Base-by-base conservation (phyloP, 2,888 invertebrate genomes). In the Trisateles emortualis region DNA sequence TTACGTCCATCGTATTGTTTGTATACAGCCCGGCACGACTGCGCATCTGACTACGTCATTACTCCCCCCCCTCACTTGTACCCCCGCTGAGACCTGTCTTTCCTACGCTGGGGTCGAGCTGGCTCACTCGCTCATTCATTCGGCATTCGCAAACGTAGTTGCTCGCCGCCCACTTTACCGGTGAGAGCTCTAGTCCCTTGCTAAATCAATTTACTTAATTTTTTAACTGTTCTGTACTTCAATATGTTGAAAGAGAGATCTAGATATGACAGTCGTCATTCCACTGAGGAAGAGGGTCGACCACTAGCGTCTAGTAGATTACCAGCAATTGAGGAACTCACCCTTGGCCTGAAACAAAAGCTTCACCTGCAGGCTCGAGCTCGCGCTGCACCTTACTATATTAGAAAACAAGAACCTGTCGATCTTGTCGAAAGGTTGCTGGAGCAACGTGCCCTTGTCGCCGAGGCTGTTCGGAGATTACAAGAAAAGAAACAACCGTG, bases 1-100 rank as follows among this genome's bases (percentile, higher is more conserved):
- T 92, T 92, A 92, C 92, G 92, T 92, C 92, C 92, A 82, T 83
- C 87, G 91, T 90, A 91, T 92, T 92, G 92, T 92, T 92, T 92
- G 92, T 92, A 92, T 90, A 92, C 92, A 92, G 88, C 86, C 90
- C 90, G 91, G 90, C 89, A 87, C 90, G 90, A 85, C 90, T 92
- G 92, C 92, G 92, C 92, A 92, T 89, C 88, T 79, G 84, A 76
- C 81, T 83, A 88, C 91, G 92, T 90, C 92, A 90, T 78, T 64
- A 71, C 86, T 84, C 81, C 86, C 79, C 86, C 79, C 81, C 79
- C 78, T 74, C 75, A 58, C 73, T 72, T 68, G 57, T 61, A 51
- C 77, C 86, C 86, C 88, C 88, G 84, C 84, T 64, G 78, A 83
- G 81, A 79, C 87, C 89, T 77, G 84, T 85, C 79, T 86, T 86